Evolutionary conservation across 2,113 vertebrate species (phyloP), one percentile per base, ranked within the genome.

Genomic region (Eurypyga helias): DNA sequence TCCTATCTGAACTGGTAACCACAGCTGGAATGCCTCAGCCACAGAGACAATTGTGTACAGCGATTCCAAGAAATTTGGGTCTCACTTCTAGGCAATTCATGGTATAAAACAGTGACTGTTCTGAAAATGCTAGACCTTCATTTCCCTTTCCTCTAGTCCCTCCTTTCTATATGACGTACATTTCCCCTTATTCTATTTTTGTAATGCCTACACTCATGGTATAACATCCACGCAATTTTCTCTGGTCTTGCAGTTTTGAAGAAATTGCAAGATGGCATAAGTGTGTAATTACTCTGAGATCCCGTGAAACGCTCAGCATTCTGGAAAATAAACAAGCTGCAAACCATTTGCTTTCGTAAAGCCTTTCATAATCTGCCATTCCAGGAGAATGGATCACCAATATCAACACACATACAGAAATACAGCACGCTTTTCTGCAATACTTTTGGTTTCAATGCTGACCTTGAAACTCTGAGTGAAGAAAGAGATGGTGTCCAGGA

Each of bases 391-490:
- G 6, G 46, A 49, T 52, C 55, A 64, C 31, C 34, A 71, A 83
- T 81, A 80, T 41, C 41, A 73, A 46, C 17, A 78, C 0, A 8
- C 9, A 43, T 9, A 25, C 29, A 67, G 49, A 87, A 84, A 64
- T 10, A 54, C 13, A 75, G 58, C 12, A 85, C 6, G 7, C 12
- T 52, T 25, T 64, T 78, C 77, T 67, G 52, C 8, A 70, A 52
- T 7, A 6, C 23, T 89, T 70, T 45, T 41, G 10, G 79, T 83
- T 85, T 87, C 71, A 73, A 41, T 71, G 52, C 95, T 98, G 89
- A 99, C 99, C 99, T 99, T 99, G 94, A 99, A 99, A 87, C 98
- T 99, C 96, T 99, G 99, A 36, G 98, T 99, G 95, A 99, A 99
- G 93, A 99, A 98, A 1, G 99, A 98, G 61, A 99, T 99, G 87